These are phyloP conservation scores for Balaeniceps rex DNA, from an alignment of 2,113 vertebrate genomes.

Conservation along the genomic window DNA sequence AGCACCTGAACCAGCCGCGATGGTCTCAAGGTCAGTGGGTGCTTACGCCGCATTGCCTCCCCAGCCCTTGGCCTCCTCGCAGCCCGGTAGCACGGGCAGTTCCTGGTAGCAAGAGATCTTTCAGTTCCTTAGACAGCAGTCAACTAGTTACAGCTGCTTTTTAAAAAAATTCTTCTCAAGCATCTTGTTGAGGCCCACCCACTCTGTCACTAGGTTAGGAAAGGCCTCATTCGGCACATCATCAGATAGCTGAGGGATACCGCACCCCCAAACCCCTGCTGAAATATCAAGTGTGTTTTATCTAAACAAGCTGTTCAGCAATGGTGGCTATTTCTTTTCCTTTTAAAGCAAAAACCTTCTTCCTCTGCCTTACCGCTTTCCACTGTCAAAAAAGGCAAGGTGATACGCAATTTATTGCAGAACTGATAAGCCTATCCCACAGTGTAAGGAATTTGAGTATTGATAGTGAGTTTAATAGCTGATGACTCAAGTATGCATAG, in stretches of 20 bases:
- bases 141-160: background rate
- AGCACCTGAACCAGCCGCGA: fast-evolving
- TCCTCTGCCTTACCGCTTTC: background rate
- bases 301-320: background rate
- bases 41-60: background rate
- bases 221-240: fast-evolving
- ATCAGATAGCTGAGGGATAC: fast-evolving
- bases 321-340: background rate
- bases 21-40: background rate
- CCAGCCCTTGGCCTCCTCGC: background rate
- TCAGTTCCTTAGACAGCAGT: background rate
- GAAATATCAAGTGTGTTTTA: background rate
- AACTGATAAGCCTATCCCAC: background rate
- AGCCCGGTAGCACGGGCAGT: fast-evolving
- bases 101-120: background rate
- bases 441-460: background rate
- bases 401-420: background rate
- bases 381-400: background rate
- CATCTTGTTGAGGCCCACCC: fast-evolving
- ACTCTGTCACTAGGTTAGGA: fast-evolving
- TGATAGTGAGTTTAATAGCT: background rate
- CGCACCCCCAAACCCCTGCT: background rate
- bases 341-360: background rate
- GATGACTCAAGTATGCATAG: background rate
- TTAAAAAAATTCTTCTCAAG: background rate